Conservation (phyloP, 2,888 invertebrate genomes). For the Alsophila aescularia region DNA sequence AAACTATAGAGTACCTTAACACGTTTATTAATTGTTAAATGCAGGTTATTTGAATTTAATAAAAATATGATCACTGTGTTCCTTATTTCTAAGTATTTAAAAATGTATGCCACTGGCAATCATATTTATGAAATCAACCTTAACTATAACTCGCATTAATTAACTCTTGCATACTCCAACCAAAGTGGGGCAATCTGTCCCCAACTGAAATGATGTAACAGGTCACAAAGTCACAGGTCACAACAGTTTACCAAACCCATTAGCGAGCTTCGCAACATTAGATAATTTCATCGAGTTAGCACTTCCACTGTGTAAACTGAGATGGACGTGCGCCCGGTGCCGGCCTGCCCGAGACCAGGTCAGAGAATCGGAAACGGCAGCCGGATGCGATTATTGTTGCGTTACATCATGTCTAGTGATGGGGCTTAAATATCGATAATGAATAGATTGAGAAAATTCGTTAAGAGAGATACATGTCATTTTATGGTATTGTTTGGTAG, state of each 20-base stretch:
- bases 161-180: not conserved
- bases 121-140: not conserved
- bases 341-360: conserved; percentile 25
- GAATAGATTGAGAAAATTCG: not conserved
- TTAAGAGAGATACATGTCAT: too few species aligned
- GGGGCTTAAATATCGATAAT: conserved; percentile 7
- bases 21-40: too few species aligned
- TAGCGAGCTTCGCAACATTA: conserved; percentile 23
- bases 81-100: not conserved
- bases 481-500: too few species aligned
- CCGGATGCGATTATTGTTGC: conserved; percentile 34
- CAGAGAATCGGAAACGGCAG: conserved; percentile 35
- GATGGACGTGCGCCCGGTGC: conserved; percentile 2
- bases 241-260: conserved; percentile 19
- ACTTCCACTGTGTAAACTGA: conserved; percentile 21
- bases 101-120: not conserved
- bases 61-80: too few species aligned
- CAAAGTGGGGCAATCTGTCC: not conserved
- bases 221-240: conserved; percentile 14
- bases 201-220: not conserved
- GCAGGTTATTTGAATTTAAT: too few species aligned
- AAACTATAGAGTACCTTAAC: too few species aligned
- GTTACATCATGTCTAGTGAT: conserved; percentile 21
- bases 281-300: conserved; percentile 12
- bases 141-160: not conserved